Percentiles rank a stretch among this genome's conserved stretches.
Conservation (phyloP, 1,140 invertebrate genomes). For the Lordiphosa stackelbergi region DNA sequence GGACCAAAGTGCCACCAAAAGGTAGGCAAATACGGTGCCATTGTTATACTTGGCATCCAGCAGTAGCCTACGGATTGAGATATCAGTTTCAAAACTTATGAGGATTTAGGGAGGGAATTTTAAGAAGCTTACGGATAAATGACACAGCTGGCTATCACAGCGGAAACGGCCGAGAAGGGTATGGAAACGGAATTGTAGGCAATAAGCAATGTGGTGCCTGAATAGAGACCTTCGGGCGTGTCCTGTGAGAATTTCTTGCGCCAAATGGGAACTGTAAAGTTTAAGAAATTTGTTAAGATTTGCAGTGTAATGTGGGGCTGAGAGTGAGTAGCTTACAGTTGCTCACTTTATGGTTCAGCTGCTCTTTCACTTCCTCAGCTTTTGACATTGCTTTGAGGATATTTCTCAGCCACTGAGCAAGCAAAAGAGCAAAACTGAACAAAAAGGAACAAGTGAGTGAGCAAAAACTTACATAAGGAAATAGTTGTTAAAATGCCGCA, state of each 20-base stretch:
- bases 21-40: constrained; percentile 77
- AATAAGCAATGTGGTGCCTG: constrained; percentile 88
- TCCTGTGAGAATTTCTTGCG: constrained; percentile 94
- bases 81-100: too few relatives aligned
- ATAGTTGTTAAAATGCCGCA: constrained; percentile 88
- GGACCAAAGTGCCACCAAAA: constrained; percentile 85
- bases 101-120: too few relatives aligned
- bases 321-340: too few relatives aligned
- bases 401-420: too few relatives aligned
- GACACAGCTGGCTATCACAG: constrained; percentile 82
- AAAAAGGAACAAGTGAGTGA: too few relatives aligned
- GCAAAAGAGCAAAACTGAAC: too few relatives aligned
- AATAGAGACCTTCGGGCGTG: constrained; percentile 90
- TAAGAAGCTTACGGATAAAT: constrained; percentile 83
- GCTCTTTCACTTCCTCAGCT: too few relatives aligned
- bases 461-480: constrained; percentile 83
- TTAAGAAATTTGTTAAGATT: not conserved
- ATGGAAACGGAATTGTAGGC: constrained; percentile 88
- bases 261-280: constrained; percentile 85
- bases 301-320: too few relatives aligned
- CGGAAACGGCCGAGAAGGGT: constrained; percentile 87
- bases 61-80: constrained; percentile 39
- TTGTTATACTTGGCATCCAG: constrained; percentile 62
- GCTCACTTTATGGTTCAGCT: too few relatives aligned
- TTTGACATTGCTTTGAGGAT: too few relatives aligned